Evolutionary conservation across 2,113 vertebrate genomes (phyloP).

Genomic region (Turdus rufiventris): DNA sequence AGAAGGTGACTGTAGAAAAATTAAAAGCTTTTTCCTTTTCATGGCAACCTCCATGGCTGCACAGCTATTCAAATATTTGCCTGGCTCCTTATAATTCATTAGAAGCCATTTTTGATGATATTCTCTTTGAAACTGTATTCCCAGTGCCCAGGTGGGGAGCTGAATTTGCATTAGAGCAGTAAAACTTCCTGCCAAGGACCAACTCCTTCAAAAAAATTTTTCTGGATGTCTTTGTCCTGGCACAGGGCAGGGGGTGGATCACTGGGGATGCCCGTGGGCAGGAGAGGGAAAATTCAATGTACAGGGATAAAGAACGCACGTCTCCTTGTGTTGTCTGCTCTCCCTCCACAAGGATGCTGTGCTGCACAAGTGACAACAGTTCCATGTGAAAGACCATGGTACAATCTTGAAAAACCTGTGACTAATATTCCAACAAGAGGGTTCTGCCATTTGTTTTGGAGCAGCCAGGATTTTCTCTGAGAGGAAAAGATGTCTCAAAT

Average conservation of each 20-base stretch:
- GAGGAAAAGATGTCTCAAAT: neutral
- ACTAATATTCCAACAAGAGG: neutral
- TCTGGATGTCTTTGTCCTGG: neutral
- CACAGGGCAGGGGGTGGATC: neutral
- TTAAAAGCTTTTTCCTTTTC: neutral
- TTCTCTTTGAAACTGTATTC: constrained; percentile 12
- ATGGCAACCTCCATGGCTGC: neutral
- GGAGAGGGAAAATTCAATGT: neutral
- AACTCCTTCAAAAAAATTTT: neutral
- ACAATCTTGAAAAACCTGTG: neutral
- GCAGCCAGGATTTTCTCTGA: neutral
- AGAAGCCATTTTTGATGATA: neutral
- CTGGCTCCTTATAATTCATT: constrained; percentile 58
- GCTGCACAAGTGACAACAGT: neutral
- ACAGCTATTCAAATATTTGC: constrained; percentile 69
- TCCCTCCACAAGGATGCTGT: neutral
- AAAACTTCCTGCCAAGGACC: neutral
- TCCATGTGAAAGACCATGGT: neutral
- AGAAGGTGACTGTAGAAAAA: constrained; percentile 18
- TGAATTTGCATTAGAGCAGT: neutral
- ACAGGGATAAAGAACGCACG: neutral
- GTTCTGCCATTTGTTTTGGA: neutral
- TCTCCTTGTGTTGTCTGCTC: neutral
- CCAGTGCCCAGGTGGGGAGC: neutral
- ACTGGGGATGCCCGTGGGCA: neutral